These are phyloP conservation scores for Lepidurus packardi DNA, from an alignment of 1,140 invertebrate genomes.

Conservation along the genomic window DNA sequence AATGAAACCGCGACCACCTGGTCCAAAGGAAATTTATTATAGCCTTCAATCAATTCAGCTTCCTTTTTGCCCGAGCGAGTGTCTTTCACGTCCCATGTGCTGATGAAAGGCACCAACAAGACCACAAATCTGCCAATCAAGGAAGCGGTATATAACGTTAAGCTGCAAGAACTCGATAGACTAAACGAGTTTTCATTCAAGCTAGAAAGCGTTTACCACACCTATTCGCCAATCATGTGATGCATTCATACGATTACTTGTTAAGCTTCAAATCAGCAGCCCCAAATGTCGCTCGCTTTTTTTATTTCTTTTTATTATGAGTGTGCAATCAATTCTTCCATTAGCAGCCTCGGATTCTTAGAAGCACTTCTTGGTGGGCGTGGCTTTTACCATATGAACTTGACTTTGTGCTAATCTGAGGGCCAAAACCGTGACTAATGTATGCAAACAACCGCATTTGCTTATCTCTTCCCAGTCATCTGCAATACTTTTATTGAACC, in stretches of 20 bases:
- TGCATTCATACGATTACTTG: background rate
- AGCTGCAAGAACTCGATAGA: background rate
- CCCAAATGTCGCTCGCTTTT: too few species aligned
- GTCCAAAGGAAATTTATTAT: constrained; percentile 1
- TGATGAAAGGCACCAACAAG: background rate
- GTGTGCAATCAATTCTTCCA: too few species aligned
- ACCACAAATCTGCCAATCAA: constrained; percentile 9
- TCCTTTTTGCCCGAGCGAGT: background rate
- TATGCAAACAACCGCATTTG: too few species aligned
- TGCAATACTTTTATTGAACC: too few species aligned
- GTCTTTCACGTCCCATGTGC: background rate
- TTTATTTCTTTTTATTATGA: too few species aligned
- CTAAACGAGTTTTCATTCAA: constrained; percentile 19
- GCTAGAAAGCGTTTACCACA: background rate
- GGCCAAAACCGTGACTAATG: background rate
- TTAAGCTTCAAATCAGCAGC: too few species aligned
- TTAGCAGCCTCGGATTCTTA: too few species aligned
- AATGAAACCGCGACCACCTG: constrained; percentile 15
- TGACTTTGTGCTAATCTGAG: background rate
- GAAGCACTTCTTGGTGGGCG: too few species aligned
- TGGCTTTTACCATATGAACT: background rate
- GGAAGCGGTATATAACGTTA: background rate
- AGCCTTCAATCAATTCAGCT: constrained; percentile 7
- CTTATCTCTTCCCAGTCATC: too few species aligned
- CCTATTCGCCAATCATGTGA: background rate